phyloP scores from a whole-genome alignment of 2,888 invertebrate genomes.

The Polymixis flavicincta region DNA sequence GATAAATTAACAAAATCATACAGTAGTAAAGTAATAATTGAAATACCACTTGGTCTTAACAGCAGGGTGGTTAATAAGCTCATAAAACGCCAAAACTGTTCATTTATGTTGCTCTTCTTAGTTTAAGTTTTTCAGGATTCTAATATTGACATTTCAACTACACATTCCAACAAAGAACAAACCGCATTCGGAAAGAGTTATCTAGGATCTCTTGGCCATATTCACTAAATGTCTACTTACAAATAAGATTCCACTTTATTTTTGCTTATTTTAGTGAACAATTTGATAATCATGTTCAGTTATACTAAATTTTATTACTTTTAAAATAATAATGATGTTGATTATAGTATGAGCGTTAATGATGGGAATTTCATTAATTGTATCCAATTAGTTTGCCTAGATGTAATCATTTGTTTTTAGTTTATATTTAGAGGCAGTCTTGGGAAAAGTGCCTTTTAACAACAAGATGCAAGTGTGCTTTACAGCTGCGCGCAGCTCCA shows the following conservation, averaged over 20 bases:
- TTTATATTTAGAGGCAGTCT: slow-evolving; percentile 49
- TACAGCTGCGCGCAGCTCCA: background rate
- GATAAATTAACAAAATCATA: slow-evolving; percentile 13
- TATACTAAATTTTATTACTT: slow-evolving; percentile 18
- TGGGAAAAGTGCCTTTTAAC: slow-evolving; percentile 29
- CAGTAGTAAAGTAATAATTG: slow-evolving; percentile 27
- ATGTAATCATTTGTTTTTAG: slow-evolving; percentile 62
- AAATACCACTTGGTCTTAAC: background rate
- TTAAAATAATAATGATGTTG: slow-evolving; percentile 23
- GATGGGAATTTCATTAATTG: slow-evolving; percentile 39
- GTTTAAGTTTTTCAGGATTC: slow-evolving; percentile 8
- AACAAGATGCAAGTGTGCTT: slow-evolving; percentile 16
- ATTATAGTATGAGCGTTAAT: slow-evolving; percentile 20
- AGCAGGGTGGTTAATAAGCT: slow-evolving; percentile 13
- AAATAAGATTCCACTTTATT: background rate
- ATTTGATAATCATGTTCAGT: slow-evolving; percentile 45
- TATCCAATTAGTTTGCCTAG: slow-evolving; percentile 50
- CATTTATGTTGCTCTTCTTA: slow-evolving; percentile 15
- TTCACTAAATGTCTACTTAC: background rate
- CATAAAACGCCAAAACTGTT: slow-evolving; percentile 34
- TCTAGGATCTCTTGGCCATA: slow-evolving; percentile 1
- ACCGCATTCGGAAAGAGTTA: slow-evolving; percentile 5
- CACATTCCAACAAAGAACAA: slow-evolving; percentile 4
- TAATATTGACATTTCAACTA: background rate
- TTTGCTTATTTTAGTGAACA: slow-evolving; percentile 8